These are phyloP conservation scores for Psittacula echo DNA, from an alignment of 2,797 vertebrate species.

Conservation along the genomic window DNA sequence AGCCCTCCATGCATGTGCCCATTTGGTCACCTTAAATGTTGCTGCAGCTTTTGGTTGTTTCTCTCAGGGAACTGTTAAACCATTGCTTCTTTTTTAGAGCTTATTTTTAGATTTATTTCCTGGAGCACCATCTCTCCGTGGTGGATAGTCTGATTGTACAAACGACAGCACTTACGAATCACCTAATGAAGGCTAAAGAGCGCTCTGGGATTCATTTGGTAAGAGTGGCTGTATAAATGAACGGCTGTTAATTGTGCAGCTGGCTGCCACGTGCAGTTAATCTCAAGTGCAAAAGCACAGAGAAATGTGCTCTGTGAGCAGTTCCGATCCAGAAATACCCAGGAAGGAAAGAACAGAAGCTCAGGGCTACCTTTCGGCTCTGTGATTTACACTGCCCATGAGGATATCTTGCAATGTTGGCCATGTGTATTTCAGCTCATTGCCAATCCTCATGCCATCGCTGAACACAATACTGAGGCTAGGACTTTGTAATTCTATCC, in stretches of 20 bases:
- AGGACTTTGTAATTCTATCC: conserved; percentile 72
- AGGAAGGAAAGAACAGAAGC: not conserved
- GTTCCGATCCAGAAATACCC: not conserved
- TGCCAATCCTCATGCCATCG: conserved; percentile 79
- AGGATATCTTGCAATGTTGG: conserved; percentile 70
- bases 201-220: not conserved
- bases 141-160: not conserved
- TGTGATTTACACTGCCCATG: not conserved
- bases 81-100: not conserved
- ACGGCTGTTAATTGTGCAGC: conserved; percentile 21
- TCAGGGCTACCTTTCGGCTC: conserved; percentile 41
- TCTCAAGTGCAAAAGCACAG: not conserved
- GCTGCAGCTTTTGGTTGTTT: not conserved
- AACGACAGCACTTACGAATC: conserved; percentile 7
- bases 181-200: conserved; percentile 29
- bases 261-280: conserved; percentile 14
- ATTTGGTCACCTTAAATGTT: not conserved
- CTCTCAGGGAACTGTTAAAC: not conserved
- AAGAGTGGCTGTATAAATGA: conserved; percentile 6
- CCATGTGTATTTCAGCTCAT: conserved; percentile 68
- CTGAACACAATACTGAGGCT: conserved; percentile 66
- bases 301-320: not conserved
- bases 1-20: not conserved
- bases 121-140: fast-evolving
- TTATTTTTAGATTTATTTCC: not conserved